Base-by-base conservation (phyloP, 2,797 vertebrate genomes). In the Dromococcyx pavoninus region DNA sequence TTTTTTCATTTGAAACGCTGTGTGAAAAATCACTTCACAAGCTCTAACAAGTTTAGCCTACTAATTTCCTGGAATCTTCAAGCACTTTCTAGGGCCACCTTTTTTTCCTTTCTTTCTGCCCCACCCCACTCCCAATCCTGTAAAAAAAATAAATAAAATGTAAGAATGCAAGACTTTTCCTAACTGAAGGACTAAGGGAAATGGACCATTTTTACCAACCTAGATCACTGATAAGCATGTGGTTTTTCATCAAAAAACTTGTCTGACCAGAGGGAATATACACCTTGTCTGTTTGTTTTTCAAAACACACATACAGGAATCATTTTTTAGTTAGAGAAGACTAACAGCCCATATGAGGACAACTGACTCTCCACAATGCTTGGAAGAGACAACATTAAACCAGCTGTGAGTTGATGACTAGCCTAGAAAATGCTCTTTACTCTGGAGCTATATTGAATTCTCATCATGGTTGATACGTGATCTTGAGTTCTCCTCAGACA, bases 11-110 rank as follows among this genome's bases (percentile, higher is more conserved):
- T 96, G 74, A 97, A 97, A 96, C 77, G 67, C 94, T 95, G 88
- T 91, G 92, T 96, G 91, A 97, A 95, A 97, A 97, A 95, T 86
- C 32, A 94, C 96, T 95, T 93, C 93, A 80, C 88, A 88, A 96
- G 95, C 92, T 95, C 95, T 94, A 97, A 89, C 71, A 95, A 91
- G 91, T 86, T 88, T 76, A 97, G 62, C 71, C 84, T 74, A 96
- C 22, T 64, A 53, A 70, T 82, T 93, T 87, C 91, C 61, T 86
- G 61, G 78, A 93, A 92, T 81, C 75, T 92, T 85, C 50, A 69
- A 88, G 78, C 7, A 35, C 74, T 93, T 91, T 91, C 50, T 72
- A 74, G 15, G 51, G 48, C 53, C 30, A 77, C 48, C 33, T 95
- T 88, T 66, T 92, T 77, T 88, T 73, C 53, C 50, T 72, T 92